These are phyloP conservation scores for Montipora sp. DNA, from an alignment of 64 coral and sea anemone genomes.

Conservation along the genomic window DNA sequence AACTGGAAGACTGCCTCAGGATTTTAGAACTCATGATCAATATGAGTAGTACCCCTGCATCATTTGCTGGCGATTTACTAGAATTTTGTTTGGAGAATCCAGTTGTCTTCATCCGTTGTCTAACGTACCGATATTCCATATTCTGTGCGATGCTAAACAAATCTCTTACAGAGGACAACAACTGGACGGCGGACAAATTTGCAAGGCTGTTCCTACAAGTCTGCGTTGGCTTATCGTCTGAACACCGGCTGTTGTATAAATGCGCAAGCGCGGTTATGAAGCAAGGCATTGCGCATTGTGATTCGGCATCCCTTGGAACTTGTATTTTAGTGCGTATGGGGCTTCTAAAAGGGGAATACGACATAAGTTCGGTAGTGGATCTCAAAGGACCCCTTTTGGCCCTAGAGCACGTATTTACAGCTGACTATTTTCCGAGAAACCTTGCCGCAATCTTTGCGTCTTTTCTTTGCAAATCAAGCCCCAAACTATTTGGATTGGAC, in stretches of 20 bases:
- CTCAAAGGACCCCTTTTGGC: constrained; percentile 56
- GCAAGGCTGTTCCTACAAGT: constrained; percentile 42
- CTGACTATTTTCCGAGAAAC: constrained; percentile 72
- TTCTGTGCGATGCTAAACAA: neutral
- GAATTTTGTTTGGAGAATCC: neutral
- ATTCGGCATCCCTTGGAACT: constrained; percentile 35
- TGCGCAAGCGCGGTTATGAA: constrained; percentile 25
- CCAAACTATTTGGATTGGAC: constrained; percentile 15
- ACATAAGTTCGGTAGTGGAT: neutral
- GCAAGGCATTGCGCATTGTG: neutral
- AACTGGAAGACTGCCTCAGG: neutral
- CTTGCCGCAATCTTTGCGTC: constrained; percentile 70
- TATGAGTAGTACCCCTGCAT: neutral
- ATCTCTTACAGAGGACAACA: neutral
- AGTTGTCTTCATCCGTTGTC: neutral
- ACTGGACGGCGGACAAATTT: constrained; percentile 41
- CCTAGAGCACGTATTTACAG: constrained; percentile 51
- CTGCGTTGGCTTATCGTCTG: neutral
- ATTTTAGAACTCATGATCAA: neutral
- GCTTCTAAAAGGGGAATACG: constrained; percentile 73
- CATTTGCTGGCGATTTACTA: neutral
- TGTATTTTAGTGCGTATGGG: constrained; percentile 80
- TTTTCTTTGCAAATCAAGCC: constrained; percentile 76
- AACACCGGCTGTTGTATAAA: neutral
- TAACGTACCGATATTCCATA: neutral